Evolutionary conservation across 2,888 invertebrate genomes (phyloP), one percentile per base, ranked within the genome.

Genomic region (Alentia gelatinosa): DNA sequence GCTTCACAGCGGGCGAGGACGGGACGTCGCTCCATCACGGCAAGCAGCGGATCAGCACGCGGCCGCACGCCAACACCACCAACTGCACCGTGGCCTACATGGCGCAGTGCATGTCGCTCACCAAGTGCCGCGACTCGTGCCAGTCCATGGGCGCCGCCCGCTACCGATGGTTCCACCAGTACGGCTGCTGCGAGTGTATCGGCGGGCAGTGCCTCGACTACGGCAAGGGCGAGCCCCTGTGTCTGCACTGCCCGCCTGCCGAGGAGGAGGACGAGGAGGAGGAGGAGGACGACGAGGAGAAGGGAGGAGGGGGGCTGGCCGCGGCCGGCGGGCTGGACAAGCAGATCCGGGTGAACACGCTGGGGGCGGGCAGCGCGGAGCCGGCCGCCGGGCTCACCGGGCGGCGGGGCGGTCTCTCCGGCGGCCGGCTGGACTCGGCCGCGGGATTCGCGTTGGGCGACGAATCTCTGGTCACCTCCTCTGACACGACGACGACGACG

Each of bases 51-150:
- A 75, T 90, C 50, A 30, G 30, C 84, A 40, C 91, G 12, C 86
- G 74, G 86, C 42, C 91, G 15, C 26, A 40, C 79, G 50, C 92
- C 37, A 47, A 90, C 40, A 47, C 92, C 97, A 96, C 97, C 91
- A 99, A 99, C 96, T 99, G 99, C 96, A 98, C 98, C 0, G 98
- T 98, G 9, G 98, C 98, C 0, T 99, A 98, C 96, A 97, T 98
- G 97, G 97, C 98, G 47, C 97, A 98, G 95, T 99, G 99, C 96
- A 98, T 98, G 97, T 98, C 98, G 0, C 97, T 98, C 97, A 97
- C 97, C 96, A 98, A 98, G 96, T 99, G 99, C 95, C 97, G 97
- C 93, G 97, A 97, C 88, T 97, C 97, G 37, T 99, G 99, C 95
- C 93, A 94, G 93, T 97, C 98, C 19, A 98, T 98, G 97, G 98